These are phyloP conservation scores for Onychostoma macrolepis DNA, from an alignment of 2,113 vertebrate genomes.

Conservation along the genomic window DNA sequence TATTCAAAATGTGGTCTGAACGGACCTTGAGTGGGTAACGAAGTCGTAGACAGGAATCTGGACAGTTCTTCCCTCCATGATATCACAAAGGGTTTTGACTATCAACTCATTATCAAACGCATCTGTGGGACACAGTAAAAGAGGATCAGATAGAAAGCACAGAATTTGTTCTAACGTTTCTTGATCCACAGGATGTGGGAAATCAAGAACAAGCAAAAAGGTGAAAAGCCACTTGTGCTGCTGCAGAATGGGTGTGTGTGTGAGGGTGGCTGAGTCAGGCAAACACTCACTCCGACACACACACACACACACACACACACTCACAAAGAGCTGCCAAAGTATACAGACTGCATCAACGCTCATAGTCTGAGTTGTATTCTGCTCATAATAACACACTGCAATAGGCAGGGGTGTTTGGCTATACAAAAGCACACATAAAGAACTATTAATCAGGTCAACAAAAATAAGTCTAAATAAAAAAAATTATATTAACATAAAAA, in stretches of 20 bases:
- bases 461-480: neutral
- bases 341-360: conserved; percentile 8
- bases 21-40: conserved; percentile 91
- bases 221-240: neutral
- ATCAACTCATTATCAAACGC: conserved; percentile 95
- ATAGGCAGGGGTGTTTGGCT: neutral
- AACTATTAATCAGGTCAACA: neutral
- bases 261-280: neutral
- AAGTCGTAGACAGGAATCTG: conserved; percentile 96
- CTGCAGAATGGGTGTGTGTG: neutral
- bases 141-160: conserved; percentile 11
- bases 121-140: conserved; percentile 72
- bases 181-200: neutral
- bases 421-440: neutral
- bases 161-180: neutral
- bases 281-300: neutral
- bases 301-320: neutral
- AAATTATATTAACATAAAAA: neutral
- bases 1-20: neutral
- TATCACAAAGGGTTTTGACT: conserved; percentile 85
- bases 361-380: neutral
- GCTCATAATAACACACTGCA: neutral
- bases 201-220: neutral
- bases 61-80: conserved; percentile 88
- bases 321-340: conserved; percentile 17